phyloP scores from a whole-genome alignment of 2,888 invertebrate genomes.

The Micropterix aruncella region DNA sequence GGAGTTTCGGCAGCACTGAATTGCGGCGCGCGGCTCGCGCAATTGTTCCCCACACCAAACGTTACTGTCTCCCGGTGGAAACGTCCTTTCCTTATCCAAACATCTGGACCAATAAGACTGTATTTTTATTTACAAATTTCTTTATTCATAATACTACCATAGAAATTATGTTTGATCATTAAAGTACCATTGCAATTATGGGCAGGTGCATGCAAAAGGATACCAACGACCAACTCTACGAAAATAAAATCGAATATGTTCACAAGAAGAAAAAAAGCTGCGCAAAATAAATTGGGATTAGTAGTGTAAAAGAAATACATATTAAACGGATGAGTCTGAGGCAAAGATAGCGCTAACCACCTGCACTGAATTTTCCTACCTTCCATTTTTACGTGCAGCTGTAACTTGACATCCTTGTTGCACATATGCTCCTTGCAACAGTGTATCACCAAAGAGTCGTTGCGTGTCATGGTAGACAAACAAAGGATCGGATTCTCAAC shows the following conservation, averaged over 20 bases:
- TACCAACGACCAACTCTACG: not conserved
- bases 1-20: conserved; percentile 47
- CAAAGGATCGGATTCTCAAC: conserved; percentile 72
- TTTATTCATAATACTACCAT: not conserved
- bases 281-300: not conserved
- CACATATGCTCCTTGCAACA: conserved; percentile 73
- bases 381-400: conserved; percentile 50
- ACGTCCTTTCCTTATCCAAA: conserved; percentile 39
- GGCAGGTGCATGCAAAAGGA: not conserved
- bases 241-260: not conserved
- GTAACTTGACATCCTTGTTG: conserved; percentile 56
- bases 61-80: conserved; percentile 45
- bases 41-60: conserved; percentile 40
- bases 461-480: conserved; percentile 59
- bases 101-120: conserved; percentile 40
- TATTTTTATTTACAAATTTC: conserved; percentile 18
- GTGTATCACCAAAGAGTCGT: conserved; percentile 63
- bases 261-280: not conserved
- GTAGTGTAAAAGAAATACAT: not conserved
- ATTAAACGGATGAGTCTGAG: not conserved
- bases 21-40: conserved; percentile 22
- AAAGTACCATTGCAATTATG: not conserved
- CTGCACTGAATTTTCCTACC: conserved; percentile 34
- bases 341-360: not conserved
- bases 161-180: not conserved